Conservation (phyloP, 2,888 invertebrate genomes). For the Machimus atricapillus region DNA sequence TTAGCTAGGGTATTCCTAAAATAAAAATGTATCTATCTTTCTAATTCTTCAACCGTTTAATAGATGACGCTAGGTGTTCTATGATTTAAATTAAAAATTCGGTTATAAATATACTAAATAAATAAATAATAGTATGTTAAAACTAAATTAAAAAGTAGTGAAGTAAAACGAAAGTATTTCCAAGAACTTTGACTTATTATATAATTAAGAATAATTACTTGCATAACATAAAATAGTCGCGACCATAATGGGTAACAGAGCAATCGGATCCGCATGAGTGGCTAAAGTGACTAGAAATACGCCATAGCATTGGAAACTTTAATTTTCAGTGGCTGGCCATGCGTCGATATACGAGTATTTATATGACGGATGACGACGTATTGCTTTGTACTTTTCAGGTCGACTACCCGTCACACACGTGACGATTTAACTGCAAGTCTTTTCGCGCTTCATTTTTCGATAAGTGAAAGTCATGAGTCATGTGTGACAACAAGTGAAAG, state of each 20-base stretch:
- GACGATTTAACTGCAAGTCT: neutral
- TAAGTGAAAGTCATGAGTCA: neutral
- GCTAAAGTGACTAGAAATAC: neutral
- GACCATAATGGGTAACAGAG: neutral
- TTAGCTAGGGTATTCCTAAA: too few species aligned
- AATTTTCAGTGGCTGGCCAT: neutral
- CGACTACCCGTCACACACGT: neutral
- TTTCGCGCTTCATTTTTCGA: neutral
- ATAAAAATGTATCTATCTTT: too few species aligned
- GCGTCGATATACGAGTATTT: neutral
- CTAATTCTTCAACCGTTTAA: too few species aligned
- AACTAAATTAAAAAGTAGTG: neutral
- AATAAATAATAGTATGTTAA: too few species aligned
- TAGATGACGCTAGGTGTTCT: too few species aligned
- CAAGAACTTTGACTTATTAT: neutral
- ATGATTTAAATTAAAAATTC: too few species aligned
- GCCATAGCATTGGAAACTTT: neutral
- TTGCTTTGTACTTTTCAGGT: neutral
- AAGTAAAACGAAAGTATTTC: neutral
- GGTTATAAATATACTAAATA: too few species aligned
- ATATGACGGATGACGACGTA: neutral
- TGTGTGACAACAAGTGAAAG: neutral
- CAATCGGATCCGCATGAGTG: neutral
- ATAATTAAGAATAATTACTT: neutral
- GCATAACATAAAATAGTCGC: neutral